These are phyloP conservation scores for Sebastes kiyomatsui DNA, from an alignment of 2,797 vertebrate genomes.

Conservation along the genomic window DNA sequence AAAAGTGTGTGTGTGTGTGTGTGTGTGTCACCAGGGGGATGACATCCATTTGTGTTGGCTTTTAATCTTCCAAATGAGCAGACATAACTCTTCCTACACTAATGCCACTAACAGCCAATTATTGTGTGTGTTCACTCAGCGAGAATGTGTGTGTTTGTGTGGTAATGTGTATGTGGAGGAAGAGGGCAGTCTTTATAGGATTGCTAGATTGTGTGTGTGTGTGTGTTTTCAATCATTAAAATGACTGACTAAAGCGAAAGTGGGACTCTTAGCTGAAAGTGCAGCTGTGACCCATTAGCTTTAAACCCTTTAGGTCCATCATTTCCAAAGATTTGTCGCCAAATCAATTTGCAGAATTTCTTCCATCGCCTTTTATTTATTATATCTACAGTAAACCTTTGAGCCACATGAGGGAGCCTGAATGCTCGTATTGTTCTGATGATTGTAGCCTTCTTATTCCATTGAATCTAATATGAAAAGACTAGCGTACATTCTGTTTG, in stretches of 20 bases:
- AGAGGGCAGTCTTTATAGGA: background rate
- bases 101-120: constrained; percentile 41
- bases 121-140: background rate
- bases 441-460: background rate
- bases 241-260: background rate
- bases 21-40: constrained; percentile 26
- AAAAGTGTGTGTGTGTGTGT: constrained; percentile 13
- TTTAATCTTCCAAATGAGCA: constrained; percentile 60
- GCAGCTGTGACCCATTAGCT: constrained; percentile 2
- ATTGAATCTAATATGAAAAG: too few relatives aligned
- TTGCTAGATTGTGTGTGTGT: background rate
- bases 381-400: too few relatives aligned
- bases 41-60: constrained; percentile 47
- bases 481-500: too few relatives aligned
- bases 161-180: background rate
- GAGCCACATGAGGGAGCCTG: background rate
- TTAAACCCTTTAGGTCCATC: background rate
- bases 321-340: background rate
- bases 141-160: background rate
- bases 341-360: too few relatives aligned
- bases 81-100: constrained; percentile 38
- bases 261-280: constrained; percentile 1
- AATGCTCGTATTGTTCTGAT: background rate
- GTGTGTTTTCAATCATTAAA: constrained; percentile 13
- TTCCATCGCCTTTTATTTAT: too few relatives aligned